Evolutionary conservation across 2,797 vertebrate genomes (phyloP), one percentile per base, ranked within the genome.

Genomic region (Anas capensis): DNA sequence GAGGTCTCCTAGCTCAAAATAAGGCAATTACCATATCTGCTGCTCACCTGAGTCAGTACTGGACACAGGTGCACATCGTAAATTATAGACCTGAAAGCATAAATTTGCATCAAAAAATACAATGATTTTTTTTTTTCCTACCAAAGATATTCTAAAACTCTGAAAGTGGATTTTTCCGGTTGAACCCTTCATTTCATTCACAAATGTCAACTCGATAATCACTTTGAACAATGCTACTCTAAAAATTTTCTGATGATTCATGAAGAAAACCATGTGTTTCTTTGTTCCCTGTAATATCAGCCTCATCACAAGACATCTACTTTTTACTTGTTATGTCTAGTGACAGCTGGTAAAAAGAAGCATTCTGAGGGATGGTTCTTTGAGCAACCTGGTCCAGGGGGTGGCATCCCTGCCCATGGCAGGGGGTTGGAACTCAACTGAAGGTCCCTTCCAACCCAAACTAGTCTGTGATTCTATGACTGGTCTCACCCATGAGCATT

Each of bases 181-280:
- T 93, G 51, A 82, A 86, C 31, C n/a, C 16, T 92, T 65, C 4
- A 49, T 36, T 89, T 77, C 83, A 72, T 33, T 86, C 42, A 53
- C 48, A 86, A 72, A 68, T 16, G 19, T 57, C 70, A 93, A 51
- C 66, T 94, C 2, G 0, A 66, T 46, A 86, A 48, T 66, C 71
- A 77, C 46, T 27, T 84, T 0, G 3, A 95, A 94, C 70, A 95
- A 94, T 69, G 36, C 34, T 24, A 61, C 75, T 84, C 83, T 51
- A 77, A 93, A 78, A 11, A 12, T 48, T 61, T 96, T 79, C n/a
- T 86, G 60, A 86, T 93, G 93, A 93, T 88, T 96, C 86, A 95
- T 46, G 70, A 92, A 88, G 86, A 51, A 79, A 94, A 88, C 70
- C 71, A 87, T 84, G 77, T 49, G 65, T 82, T 88, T 80, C 54